Base-by-base conservation (phyloP, 1,140 invertebrate species). In the Tenebrio molitor region DNA sequence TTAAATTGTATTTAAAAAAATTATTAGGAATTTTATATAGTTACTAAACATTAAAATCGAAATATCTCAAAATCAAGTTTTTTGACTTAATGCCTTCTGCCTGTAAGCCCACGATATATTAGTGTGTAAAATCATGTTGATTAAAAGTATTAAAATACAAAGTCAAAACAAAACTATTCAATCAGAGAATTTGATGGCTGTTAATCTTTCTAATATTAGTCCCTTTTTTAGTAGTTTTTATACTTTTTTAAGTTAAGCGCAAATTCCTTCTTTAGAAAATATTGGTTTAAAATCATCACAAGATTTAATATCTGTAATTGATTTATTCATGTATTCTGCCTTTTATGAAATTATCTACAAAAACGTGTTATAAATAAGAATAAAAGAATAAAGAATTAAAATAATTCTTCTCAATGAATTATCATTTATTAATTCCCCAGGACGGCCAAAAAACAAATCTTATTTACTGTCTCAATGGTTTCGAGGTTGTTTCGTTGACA, bases 341-440 rank as follows among this genome's bases (percentile, higher is more conserved):
- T 41, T 41, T 41, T 41, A 41, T n/a, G 36, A 41, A 41, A 41
- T 41, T 41, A 41, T 41, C 36, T 41, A 41, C 36, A 41, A 33
- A 33, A 33, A 33, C 29, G 4, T 4, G 29, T 33, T 33, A 33
- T 33, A 33, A 33, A 33, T 33, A 33, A 33, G 29, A 4, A 33
- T 33, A 33, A 33, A 33, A 33, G 29, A 33, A 33, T 33, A 33
- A 29, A 29, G 25, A 29, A 29, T 29, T 29, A 4, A 29, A 29
- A 29, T 4, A 29, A 29, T 29, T n/a, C n/a, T n/a, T n/a, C 25
- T 29, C 25, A 29, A 29, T 29, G 25, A 29, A 41, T 41, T 41
- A 41, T 41, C n/a, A 41, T 41, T 41, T 41, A 41, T 41, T 41
- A 41, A 41, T 41, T n/a, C 12, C 3, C 36, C 36, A 41, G 36